phyloP scores from a whole-genome alignment of 2,113 vertebrate genomes.

The Holacanthus passer region DNA sequence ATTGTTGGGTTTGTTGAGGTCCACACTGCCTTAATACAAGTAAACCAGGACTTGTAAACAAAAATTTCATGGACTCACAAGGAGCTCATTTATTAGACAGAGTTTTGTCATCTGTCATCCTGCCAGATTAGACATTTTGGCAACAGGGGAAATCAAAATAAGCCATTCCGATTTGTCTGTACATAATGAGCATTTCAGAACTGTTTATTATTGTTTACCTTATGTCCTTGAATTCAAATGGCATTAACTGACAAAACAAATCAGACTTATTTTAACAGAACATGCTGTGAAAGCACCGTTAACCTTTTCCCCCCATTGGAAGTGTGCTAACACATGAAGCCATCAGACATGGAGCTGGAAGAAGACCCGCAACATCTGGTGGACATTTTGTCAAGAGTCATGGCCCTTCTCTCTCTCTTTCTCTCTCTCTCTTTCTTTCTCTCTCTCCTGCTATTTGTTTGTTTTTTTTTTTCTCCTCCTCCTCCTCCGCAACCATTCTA shows the following conservation, averaged over 20 bases:
- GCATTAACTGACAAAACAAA: slow-evolving; percentile 25
- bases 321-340: slow-evolving; percentile 63
- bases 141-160: slow-evolving; percentile 23
- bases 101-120: slow-evolving; percentile 20
- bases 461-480: slow-evolving; percentile 50
- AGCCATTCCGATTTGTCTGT: slow-evolving; percentile 17
- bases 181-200: neutral
- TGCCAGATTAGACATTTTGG: slow-evolving; percentile 7
- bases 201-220: slow-evolving; percentile 37
- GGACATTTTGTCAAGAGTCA: slow-evolving; percentile 76
- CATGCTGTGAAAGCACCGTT: neutral
- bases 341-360: slow-evolving; percentile 75
- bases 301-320: slow-evolving; percentile 40
- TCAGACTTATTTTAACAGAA: slow-evolving; percentile 23
- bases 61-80: slow-evolving; percentile 21
- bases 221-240: slow-evolving; percentile 22
- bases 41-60: slow-evolving; percentile 36
- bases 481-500: slow-evolving; percentile 29
- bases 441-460: slow-evolving; percentile 70
- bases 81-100: slow-evolving; percentile 18
- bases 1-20: slow-evolving; percentile 16
- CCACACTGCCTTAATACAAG: neutral
- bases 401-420: slow-evolving; percentile 60
- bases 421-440: slow-evolving; percentile 71
- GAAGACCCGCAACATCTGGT: slow-evolving; percentile 74